Evolutionary conservation across 1,140 invertebrate species (phyloP).

Genomic region (Daktulosphaira vitifoliae): DNA sequence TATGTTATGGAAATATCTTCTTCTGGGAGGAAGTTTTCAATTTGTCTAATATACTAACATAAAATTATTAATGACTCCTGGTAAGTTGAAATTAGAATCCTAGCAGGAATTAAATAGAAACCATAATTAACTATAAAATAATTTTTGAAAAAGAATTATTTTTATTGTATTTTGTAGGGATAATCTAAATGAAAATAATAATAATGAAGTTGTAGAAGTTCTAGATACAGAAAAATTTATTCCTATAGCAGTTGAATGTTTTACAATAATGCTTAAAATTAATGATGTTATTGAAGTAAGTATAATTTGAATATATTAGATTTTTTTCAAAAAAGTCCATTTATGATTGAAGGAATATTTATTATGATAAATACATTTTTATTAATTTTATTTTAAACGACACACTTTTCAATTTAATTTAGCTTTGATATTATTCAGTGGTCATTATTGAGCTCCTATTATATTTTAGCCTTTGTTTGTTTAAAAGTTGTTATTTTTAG

Average conservation of each 20-base stretch:
- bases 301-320: slow-evolving; percentile 8
- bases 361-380: not conserved
- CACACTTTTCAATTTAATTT: not conserved
- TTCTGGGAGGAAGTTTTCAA: too few relatives aligned
- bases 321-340: too few relatives aligned
- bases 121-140: too few relatives aligned
- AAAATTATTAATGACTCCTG: too few relatives aligned
- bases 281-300: slow-evolving; percentile 72
- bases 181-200: slow-evolving; percentile 24
- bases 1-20: too few relatives aligned
- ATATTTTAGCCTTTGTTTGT: too few relatives aligned
- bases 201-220: slow-evolving; percentile 55
- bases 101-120: too few relatives aligned
- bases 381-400: too few relatives aligned
- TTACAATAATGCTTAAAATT: slow-evolving; percentile 73
- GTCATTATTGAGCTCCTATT: not conserved
- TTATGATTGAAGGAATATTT: not conserved
- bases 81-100: too few relatives aligned
- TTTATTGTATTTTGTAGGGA: slow-evolving; percentile 37
- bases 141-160: too few relatives aligned
- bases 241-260: slow-evolving; percentile 68
- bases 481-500: slow-evolving; percentile 44
- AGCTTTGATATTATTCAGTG: not conserved
- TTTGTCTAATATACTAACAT: too few relatives aligned
- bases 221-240: slow-evolving; percentile 63